Base-by-base conservation (phyloP, 1,140 invertebrate genomes). In the Mylabris phalerata region DNA sequence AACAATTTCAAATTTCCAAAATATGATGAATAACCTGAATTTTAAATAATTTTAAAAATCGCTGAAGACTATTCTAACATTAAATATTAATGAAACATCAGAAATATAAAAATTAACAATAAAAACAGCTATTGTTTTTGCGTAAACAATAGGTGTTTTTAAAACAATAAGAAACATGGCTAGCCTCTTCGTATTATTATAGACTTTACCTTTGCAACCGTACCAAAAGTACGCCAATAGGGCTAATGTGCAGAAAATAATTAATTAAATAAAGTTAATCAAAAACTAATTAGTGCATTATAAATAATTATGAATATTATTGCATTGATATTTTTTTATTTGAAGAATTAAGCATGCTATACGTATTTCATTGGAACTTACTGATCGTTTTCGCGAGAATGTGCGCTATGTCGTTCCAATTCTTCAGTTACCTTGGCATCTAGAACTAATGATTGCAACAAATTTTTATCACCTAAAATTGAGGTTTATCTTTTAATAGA, bases 141-240 rank as follows among this genome's bases (percentile, higher is more conserved):
- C 32, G 7, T 32, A 32, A 32, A 32, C 32, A 32, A 32, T 32
- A 32, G 32, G 7, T 32, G 32, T 7, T 32, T 32, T 32, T 32
- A 32, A 32, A 32, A 32, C 32, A 32, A 32, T 19, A 32, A 32
- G 7, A 32, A 32, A 32, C 32, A 32, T 4, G 1, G 32, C 32
- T 32, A 32, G 32, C 32, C 32, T 32, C 32, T 32, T 32, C 32
- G 32, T 5, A 32, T 32, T 32, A 42, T 42, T n/a, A 42, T 42
- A 42, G 80, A 84, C 81, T 76, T 87, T 91, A 90, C 88, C 89
- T 91, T 80, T 86, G 82, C 73, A 90, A 80, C 73, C 89, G 81
- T 80, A 86, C 86, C 86, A 90, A 86, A 79, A 90, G 85, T 77
- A 84, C 87, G 84, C 86, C 87, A 82, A 90, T 86, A 73, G 87